These are phyloP conservation scores for Parus major DNA, from an alignment of 2,113 vertebrate genomes.

Conservation along the genomic window DNA sequence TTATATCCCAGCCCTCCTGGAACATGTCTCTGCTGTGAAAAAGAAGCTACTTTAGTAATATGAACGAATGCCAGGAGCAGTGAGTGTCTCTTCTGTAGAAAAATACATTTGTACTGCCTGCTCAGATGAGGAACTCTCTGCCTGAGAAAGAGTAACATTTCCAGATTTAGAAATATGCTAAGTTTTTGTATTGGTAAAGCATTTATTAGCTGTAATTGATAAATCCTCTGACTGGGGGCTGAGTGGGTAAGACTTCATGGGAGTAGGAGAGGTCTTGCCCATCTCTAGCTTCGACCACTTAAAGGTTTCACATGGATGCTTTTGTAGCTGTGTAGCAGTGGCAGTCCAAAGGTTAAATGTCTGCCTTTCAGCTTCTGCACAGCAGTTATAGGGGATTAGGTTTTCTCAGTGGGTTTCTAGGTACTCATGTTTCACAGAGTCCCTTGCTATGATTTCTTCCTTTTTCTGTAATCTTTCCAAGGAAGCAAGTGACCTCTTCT, in stretches of 20 bases:
- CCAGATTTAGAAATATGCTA: not conserved
- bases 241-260: not conserved
- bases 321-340: not conserved
- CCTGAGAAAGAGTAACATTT: not conserved
- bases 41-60: not conserved
- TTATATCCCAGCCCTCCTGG: not conserved
- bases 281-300: not conserved
- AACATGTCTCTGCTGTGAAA: not conserved
- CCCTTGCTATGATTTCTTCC: not conserved
- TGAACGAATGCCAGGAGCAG: not conserved
- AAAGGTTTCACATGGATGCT: not conserved
- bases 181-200: not conserved
- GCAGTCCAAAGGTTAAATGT: constrained; percentile 35
- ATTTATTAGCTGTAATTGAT: not conserved
- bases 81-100: not conserved
- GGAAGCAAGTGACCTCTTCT: not conserved
- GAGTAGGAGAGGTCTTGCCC: not conserved
- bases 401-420: not conserved
- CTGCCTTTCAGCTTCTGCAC: constrained; percentile 7
- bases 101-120: not conserved
- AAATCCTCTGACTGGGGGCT: not conserved
- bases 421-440: not conserved
- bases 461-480: constrained; percentile 3
- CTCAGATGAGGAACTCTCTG: not conserved
- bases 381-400: not conserved